phyloP scores from a whole-genome alignment of 2,888 invertebrate species.

The Sussaba pulchella region DNA sequence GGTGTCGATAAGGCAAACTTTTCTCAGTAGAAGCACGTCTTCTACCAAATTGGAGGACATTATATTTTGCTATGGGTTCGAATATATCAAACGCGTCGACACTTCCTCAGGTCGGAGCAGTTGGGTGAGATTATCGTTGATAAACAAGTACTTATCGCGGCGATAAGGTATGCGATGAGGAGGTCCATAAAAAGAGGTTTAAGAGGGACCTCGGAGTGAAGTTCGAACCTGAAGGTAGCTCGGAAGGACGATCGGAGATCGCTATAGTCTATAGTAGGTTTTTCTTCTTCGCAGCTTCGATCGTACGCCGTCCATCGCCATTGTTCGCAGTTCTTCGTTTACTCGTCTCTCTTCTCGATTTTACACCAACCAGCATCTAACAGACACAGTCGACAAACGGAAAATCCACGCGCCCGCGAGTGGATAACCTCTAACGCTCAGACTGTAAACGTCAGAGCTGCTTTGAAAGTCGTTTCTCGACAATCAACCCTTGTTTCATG shows the following conservation, averaged over 20 bases:
- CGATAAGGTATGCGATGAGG: conserved; percentile 68
- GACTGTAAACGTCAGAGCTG: conserved; percentile 6
- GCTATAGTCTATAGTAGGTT: no score
- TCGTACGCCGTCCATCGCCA: conserved; percentile 24
- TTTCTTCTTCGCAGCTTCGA: conserved; percentile 37
- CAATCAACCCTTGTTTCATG: conserved; percentile 14
- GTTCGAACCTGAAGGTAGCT: conserved; percentile 23
- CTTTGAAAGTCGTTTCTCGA: conserved; percentile 1
- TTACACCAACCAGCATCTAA: conserved; percentile 12
- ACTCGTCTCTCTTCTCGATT: conserved; percentile 8
- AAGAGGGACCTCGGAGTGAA: conserved; percentile 18
- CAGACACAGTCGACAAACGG: conserved; percentile 10
- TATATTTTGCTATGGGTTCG: not conserved
- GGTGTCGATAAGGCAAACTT: no score
- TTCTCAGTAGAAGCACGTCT: no score
- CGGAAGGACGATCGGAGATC: conserved; percentile 27
- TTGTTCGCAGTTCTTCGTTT: conserved; percentile 11
- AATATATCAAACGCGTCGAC: conserved; percentile 58
- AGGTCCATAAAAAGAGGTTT: conserved; percentile 38
- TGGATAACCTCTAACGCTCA: conserved; percentile 30
- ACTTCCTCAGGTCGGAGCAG: conserved; percentile 30
- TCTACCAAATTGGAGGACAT: conserved; percentile 34
- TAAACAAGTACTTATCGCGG: conserved; percentile 77
- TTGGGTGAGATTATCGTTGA: conserved; percentile 66
- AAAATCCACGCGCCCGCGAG: conserved; percentile 21